phyloP scores from a whole-genome alignment of 2,797 vertebrate species.

The Epinephelus awoara region DNA sequence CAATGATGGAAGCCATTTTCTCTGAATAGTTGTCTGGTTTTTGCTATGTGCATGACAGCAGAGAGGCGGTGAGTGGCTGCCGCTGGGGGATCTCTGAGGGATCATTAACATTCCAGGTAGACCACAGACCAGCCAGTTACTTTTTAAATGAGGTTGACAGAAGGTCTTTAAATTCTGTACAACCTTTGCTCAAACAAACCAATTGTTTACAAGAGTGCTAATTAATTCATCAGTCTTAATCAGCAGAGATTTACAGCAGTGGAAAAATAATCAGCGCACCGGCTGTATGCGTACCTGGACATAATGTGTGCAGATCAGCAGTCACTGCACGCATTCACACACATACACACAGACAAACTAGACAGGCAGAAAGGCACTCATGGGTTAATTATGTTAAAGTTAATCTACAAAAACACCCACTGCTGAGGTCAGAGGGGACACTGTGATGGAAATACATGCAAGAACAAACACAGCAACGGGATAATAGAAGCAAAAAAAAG shows the following conservation, averaged over 20 bases:
- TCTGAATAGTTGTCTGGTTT: constrained; percentile 23
- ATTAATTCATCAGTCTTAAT: constrained; percentile 91
- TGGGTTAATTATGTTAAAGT: constrained; percentile 46
- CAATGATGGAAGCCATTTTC: constrained; percentile 18
- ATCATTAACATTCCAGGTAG: constrained; percentile 67
- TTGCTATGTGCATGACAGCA: background rate
- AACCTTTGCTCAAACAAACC: constrained; percentile 86
- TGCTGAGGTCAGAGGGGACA: constrained; percentile 23
- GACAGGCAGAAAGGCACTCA: constrained; percentile 20
- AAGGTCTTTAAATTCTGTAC: constrained; percentile 87
- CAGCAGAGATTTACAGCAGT: constrained; percentile 73
- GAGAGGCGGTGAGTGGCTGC: background rate
- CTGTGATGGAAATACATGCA: constrained; percentile 8
- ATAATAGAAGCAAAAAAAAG: constrained; percentile 14
- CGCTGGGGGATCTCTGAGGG: constrained; percentile 19
- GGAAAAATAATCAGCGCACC: constrained; percentile 63
- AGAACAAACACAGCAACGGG: constrained; percentile 13
- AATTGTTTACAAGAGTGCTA: constrained; percentile 86
- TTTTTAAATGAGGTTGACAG: constrained; percentile 86
- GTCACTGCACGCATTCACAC: constrained; percentile 1
- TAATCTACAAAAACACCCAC: constrained; percentile 35
- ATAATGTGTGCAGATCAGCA: constrained; percentile 38
- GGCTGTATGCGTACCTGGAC: constrained; percentile 37
- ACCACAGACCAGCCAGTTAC: constrained; percentile 78
- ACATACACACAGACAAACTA: constrained; percentile 15